Evolutionary conservation across 1,140 invertebrate genomes (phyloP).

Genomic region (Leptinotarsa lineolata): DNA sequence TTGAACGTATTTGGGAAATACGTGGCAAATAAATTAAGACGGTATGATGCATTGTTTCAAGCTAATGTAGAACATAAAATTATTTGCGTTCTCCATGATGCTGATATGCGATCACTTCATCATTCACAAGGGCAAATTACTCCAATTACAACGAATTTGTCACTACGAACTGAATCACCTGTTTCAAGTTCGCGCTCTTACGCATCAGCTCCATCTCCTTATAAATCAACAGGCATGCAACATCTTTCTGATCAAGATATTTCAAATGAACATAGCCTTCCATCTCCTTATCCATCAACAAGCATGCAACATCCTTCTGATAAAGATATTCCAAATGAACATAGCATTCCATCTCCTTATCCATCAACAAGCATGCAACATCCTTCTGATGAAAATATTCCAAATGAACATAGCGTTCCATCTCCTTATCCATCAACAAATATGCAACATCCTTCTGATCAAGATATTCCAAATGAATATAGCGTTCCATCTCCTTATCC

Average conservation of each 20-base stretch:
- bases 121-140: slow-evolving; percentile 7
- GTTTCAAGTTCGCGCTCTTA: slow-evolving; percentile 13
- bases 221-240: slow-evolving; percentile 7
- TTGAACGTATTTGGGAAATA: slow-evolving; percentile 16
- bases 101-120: slow-evolving; percentile 24
- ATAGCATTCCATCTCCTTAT: no score
- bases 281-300: no score
- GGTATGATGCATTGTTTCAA: not conserved
- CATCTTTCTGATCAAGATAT: no score
- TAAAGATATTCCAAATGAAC: no score
- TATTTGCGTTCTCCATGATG: slow-evolving; percentile 31
- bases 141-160: not conserved
- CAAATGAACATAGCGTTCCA: not conserved
- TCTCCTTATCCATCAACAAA: no score
- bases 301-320: not conserved
- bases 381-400: not conserved
- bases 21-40: slow-evolving; percentile 20
- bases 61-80: slow-evolving; percentile 29
- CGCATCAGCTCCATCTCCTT: slow-evolving; percentile 14
- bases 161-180: slow-evolving; percentile 9
- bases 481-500: no score
- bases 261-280: no score
- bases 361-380: not conserved
- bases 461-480: not conserved
- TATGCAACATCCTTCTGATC: not conserved